phyloP scores from a whole-genome alignment of 1,140 invertebrate species.

The Hirudo medicinalis region DNA sequence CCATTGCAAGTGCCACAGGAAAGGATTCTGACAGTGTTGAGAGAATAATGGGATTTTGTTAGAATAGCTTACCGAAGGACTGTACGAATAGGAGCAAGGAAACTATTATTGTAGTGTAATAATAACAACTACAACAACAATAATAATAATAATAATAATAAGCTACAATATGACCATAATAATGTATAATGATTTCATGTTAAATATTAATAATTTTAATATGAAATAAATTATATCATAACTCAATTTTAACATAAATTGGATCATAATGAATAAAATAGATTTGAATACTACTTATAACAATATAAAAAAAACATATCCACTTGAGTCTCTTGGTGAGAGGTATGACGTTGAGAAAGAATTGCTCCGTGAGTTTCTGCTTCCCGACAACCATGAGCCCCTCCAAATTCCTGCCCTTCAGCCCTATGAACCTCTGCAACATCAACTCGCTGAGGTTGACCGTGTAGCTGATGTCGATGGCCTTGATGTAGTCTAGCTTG shows the following conservation, averaged over 20 bases:
- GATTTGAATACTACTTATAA: too few species aligned
- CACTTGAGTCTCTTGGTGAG: constrained; percentile 78
- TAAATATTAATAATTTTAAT: too few species aligned
- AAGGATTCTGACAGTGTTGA: constrained; percentile 56
- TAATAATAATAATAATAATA: neutral
- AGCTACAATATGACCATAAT: too few species aligned
- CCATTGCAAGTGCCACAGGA: constrained; percentile 93
- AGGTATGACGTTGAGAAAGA: constrained; percentile 82
- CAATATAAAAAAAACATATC: neutral
- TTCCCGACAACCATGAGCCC: constrained; percentile 83
- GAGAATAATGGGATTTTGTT: too few species aligned
- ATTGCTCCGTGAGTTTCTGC: constrained; percentile 90
- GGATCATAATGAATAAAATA: too few species aligned
- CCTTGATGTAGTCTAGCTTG: constrained; percentile 68
- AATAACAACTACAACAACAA: neutral
- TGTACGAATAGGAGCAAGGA: too few species aligned
- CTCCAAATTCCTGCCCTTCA: constrained; percentile 70
- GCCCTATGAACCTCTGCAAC: constrained; percentile 74
- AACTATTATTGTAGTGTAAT: neutral
- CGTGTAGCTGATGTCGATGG: constrained; percentile 81
- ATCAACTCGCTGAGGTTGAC: constrained; percentile 87
- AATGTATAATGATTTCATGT: too few species aligned
- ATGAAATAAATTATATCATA: too few species aligned
- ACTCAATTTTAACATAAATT: too few species aligned
- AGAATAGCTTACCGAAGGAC: too few species aligned